These are phyloP conservation scores for Cydia splendana DNA, from an alignment of 1,140 invertebrate species.

Conservation along the genomic window DNA sequence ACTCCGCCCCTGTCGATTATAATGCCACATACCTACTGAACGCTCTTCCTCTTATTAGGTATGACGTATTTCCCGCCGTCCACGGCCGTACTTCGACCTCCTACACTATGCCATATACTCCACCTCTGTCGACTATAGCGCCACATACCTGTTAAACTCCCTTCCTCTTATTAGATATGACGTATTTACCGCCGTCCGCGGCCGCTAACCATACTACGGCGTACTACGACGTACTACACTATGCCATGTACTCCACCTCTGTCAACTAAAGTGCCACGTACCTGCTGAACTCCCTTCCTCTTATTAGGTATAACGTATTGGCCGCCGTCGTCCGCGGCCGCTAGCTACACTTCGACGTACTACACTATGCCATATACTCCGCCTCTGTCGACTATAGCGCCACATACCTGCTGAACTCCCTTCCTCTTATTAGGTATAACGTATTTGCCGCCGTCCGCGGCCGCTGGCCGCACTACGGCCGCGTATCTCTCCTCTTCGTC, in stretches of 20 bases:
- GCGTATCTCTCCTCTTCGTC: conserved; percentile 94
- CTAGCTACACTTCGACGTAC: too few species aligned
- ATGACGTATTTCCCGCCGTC: conserved; percentile 87
- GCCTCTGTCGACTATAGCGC: too few species aligned
- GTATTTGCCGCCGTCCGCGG: conserved; percentile 83
- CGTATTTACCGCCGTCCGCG: conserved; percentile 83
- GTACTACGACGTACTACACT: conserved; percentile 80
- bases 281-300: conserved; percentile 84
- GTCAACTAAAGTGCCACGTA: conserved; percentile 31
- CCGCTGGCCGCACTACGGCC: conserved; percentile 82
- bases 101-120: too few species aligned
- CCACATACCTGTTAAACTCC: conserved; percentile 71
- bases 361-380: too few species aligned
- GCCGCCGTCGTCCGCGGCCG: conserved; percentile 68
- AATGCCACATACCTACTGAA: conserved; percentile 74
- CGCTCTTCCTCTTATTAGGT: conserved; percentile 87
- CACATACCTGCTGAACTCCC: conserved; percentile 80
- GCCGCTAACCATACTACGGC: conserved; percentile 82
- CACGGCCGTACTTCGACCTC: too few species aligned
- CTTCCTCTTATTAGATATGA: conserved; percentile 49
- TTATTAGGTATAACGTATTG: conserved; percentile 90
- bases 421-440: conserved; percentile 88
- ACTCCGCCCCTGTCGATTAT: too few species aligned
- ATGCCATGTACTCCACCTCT: too few species aligned
- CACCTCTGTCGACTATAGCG: too few species aligned